These are phyloP conservation scores for Lethenteron camtschaticum DNA, from an alignment of 2,113 vertebrate genomes.

Conservation along the genomic window DNA sequence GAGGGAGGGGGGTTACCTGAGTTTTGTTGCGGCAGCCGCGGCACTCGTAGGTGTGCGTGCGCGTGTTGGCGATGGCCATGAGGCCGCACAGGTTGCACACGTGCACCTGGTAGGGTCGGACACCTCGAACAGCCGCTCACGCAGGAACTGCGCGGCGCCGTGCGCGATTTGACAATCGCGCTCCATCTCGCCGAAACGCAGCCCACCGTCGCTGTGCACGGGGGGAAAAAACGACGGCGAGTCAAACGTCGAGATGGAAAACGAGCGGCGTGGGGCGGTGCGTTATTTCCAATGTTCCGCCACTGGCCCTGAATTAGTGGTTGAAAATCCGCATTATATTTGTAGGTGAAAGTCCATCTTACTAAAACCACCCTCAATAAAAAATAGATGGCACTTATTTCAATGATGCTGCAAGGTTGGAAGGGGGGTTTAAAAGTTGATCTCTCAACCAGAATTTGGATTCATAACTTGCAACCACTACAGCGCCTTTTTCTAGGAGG, in stretches of 20 bases:
- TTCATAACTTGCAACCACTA: too few relatives aligned
- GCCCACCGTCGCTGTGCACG: conserved; percentile 54
- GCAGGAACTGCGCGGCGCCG: conserved; percentile 78
- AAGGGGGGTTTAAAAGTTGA: too few relatives aligned
- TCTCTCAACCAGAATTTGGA: too few relatives aligned
- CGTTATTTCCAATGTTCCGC: too few relatives aligned
- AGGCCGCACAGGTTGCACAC: conserved; percentile 92
- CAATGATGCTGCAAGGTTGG: too few relatives aligned
- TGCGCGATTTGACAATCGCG: conserved; percentile 96
- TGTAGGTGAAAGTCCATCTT: too few relatives aligned
- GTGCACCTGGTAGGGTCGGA: conserved; percentile 88
- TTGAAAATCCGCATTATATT: too few relatives aligned
- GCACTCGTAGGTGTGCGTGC: conserved; percentile 90
- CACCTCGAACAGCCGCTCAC: conserved; percentile 77
- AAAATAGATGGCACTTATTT: too few relatives aligned
- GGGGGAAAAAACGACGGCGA: conserved; percentile 1
- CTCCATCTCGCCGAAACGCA: conserved; percentile 97
- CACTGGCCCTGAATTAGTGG: too few relatives aligned
- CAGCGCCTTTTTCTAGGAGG: too few relatives aligned
- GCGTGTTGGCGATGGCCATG: conserved; percentile 90
- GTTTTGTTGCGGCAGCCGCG: conserved; percentile 92
- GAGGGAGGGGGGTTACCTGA: conserved; percentile 29
- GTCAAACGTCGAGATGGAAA: neutral
- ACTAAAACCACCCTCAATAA: too few relatives aligned
- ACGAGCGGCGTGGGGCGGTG: too few relatives aligned